Percentiles rank a stretch among this genome's conserved stretches.
These are phyloP conservation scores for Mythimna loreyi DNA, from an alignment of 2,888 invertebrate species.

Conservation along the genomic window DNA sequence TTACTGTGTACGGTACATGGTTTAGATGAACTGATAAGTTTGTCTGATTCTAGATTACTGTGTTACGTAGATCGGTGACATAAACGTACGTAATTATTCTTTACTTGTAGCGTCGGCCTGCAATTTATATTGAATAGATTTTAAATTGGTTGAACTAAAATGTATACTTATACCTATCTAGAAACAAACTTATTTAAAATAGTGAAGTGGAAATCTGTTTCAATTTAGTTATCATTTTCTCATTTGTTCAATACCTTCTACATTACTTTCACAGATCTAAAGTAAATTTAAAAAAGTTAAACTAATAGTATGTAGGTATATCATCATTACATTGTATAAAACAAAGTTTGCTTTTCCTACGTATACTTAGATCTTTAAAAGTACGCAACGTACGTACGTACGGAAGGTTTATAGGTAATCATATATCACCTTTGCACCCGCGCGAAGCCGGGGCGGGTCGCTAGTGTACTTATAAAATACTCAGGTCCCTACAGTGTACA, in stretches of 20 bases:
- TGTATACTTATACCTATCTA: neutral
- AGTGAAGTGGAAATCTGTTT: neutral
- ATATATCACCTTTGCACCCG: no score
- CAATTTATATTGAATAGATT: neutral
- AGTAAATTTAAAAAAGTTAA: no score
- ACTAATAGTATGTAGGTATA: neutral
- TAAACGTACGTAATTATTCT: neutral
- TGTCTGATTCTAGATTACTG: neutral
- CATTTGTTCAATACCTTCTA: neutral
- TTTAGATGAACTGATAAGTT: conserved; percentile 31
- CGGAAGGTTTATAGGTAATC: no score
- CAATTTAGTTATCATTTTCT: neutral
- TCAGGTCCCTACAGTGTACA: no score
- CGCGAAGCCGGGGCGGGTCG: no score
- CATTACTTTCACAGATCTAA: neutral
- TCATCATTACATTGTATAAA: no score
- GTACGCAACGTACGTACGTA: no score
- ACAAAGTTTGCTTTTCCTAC: no score
- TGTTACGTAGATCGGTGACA: neutral
- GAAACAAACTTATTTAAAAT: neutral
- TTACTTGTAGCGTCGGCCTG: neutral
- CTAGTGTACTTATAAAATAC: no score
- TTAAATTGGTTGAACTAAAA: neutral
- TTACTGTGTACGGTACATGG: conserved; percentile 11
- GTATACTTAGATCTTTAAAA: no score